These are phyloP conservation scores for Periophthalmodon schlosseri DNA, from an alignment of 2,113 vertebrate species.

Conservation along the genomic window DNA sequence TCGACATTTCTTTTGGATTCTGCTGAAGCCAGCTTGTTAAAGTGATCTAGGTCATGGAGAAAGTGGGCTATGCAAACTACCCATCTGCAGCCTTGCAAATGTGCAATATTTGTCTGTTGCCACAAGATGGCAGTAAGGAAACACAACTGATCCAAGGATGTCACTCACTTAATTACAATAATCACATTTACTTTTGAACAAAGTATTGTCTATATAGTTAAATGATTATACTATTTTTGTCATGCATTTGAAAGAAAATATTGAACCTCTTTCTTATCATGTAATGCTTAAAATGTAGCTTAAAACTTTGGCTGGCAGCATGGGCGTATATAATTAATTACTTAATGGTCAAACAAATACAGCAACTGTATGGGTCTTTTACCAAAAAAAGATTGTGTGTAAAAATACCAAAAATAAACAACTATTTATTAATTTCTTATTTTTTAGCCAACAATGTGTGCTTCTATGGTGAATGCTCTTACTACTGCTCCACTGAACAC, in stretches of 20 bases:
- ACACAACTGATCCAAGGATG: not conserved
- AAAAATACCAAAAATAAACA: not conserved
- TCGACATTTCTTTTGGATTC: not conserved
- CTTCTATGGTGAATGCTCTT: constrained; percentile 97
- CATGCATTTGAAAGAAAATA: too few species aligned
- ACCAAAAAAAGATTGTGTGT: not conserved
- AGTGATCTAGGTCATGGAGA: not conserved
- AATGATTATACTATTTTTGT: too few species aligned
- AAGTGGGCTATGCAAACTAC: not conserved
- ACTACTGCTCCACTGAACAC: constrained; percentile 97
- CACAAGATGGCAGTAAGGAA: constrained; percentile 46
- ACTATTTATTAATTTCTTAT: not conserved
- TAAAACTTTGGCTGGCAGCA: too few species aligned
- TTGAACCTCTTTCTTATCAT: too few species aligned
- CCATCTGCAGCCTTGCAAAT: not conserved
- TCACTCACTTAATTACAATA: not conserved
- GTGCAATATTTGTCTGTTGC: not conserved
- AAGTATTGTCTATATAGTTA: too few species aligned
- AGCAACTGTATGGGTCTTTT: not conserved
- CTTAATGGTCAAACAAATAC: too few species aligned
- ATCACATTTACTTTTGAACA: not conserved
- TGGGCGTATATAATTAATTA: too few species aligned
- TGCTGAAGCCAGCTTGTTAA: not conserved
- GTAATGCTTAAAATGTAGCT: too few species aligned
- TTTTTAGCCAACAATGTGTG: constrained; percentile 92